Conservation (phyloP, 2,888 invertebrate species). For the Mongoloraphidia duomilia region DNA sequence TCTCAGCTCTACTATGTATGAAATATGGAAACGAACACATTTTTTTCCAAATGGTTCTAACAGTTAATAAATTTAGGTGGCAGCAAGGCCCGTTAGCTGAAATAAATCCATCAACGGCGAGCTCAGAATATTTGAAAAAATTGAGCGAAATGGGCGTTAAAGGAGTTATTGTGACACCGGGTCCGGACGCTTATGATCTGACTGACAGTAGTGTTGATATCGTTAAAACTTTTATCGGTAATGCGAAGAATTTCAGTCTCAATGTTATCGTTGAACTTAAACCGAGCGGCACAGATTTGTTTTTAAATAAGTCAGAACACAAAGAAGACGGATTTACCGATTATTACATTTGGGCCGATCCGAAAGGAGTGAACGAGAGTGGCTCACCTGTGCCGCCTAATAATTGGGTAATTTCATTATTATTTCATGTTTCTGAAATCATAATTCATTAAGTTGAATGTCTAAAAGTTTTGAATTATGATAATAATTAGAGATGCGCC, state of each 20-base stretch:
- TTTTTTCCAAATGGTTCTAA: background rate
- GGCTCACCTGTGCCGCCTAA: conserved; percentile 39
- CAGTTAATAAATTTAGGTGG: conserved; percentile 33
- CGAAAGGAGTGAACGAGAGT: conserved; percentile 24
- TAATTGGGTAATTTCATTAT: conserved; percentile 46
- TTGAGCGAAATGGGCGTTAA: conserved; percentile 35
- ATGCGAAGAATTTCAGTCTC: conserved; percentile 37
- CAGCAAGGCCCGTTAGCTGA: conserved; percentile 67
- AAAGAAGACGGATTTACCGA: conserved; percentile 44
- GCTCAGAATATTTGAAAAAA: conserved; percentile 21
- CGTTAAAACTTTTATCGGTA: conserved; percentile 27
- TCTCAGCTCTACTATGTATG: too few species aligned
- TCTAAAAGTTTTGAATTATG: too few species aligned
- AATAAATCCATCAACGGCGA: conserved; percentile 31
- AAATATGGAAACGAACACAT: too few species aligned
- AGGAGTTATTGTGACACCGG: conserved; percentile 51
- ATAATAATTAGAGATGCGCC: too few species aligned
- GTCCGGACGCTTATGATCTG: conserved; percentile 44
- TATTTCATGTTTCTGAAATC: too few species aligned
- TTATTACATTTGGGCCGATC: conserved; percentile 66
- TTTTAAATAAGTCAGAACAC: conserved; percentile 54
- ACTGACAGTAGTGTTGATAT: conserved; percentile 36
- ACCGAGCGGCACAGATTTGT: conserved; percentile 55
- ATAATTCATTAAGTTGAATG: too few species aligned
- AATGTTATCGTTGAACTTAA: conserved; percentile 59